These are phyloP conservation scores for Erythrolamprus reginae DNA, from an alignment of 2,113 vertebrate species.

Conservation along the genomic window DNA sequence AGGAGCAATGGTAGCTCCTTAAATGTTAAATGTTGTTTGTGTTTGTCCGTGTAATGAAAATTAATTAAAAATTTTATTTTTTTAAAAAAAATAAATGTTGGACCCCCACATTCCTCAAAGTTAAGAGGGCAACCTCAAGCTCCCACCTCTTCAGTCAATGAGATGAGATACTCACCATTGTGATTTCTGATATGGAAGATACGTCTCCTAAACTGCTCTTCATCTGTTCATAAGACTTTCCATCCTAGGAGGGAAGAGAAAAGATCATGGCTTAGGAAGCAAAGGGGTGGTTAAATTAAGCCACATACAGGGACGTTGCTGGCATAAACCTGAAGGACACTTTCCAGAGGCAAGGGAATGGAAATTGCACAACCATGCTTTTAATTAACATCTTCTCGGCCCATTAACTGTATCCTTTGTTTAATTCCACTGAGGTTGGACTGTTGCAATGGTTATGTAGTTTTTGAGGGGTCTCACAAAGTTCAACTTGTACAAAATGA, in stretches of 20 bases:
- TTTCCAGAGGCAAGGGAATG: background rate
- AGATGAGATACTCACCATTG: conserved; percentile 77
- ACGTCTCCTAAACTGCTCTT: conserved; percentile 71
- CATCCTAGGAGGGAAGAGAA: conserved; percentile 66
- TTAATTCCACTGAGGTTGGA: background rate
- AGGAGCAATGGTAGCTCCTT: no score
- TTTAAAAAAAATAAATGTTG: no score
- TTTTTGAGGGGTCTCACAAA: background rate
- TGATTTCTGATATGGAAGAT: conserved; percentile 73
- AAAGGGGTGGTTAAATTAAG: background rate
- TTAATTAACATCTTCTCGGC: background rate
- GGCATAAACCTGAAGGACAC: background rate
- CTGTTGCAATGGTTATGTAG: background rate
- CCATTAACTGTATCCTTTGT: background rate
- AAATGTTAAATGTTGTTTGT: no score
- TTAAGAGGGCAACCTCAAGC: no score
- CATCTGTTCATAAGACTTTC: conserved; percentile 78
- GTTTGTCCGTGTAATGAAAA: no score
- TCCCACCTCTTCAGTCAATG: background rate
- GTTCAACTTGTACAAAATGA: background rate
- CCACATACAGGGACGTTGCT: background rate
- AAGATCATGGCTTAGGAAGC: background rate
- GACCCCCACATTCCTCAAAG: background rate
- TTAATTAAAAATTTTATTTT: no score
- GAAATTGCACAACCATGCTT: background rate